Conservation (phyloP, 2,888 invertebrate species). For the Dorcus parallelipipedus region DNA sequence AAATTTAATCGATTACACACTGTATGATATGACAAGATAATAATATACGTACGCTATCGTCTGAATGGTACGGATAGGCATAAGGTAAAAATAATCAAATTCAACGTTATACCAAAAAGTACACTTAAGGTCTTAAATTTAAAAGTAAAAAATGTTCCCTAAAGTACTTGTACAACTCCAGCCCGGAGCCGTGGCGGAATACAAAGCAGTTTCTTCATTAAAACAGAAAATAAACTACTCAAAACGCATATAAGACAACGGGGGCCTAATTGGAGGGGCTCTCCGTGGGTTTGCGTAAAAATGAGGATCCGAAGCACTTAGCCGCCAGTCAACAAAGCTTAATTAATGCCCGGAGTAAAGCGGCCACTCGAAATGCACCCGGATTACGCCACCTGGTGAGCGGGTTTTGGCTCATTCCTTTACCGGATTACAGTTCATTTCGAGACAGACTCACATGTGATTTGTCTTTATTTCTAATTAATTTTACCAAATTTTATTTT, state of each 20-base stretch:
- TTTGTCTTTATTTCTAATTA: too few species aligned
- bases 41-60: too few species aligned
- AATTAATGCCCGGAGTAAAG: conserved; percentile 32
- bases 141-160: not conserved
- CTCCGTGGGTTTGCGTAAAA: conserved; percentile 10
- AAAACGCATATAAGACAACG: conserved; percentile 7
- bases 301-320: conserved; percentile 2
- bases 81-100: too few species aligned
- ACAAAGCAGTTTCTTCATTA: conserved; percentile 10
- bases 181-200: conserved; percentile 1
- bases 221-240: conserved; percentile 8
- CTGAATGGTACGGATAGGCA: too few species aligned
- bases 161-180: conserved; percentile 1
- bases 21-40: too few species aligned
- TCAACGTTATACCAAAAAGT: too few species aligned
- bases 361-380: conserved; percentile 23
- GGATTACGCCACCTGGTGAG: conserved; percentile 18
- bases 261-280: conserved; percentile 11
- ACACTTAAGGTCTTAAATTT: not conserved
- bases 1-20: too few species aligned
- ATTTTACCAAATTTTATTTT: too few species aligned
- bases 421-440: too few species aligned
- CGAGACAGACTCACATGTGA: too few species aligned
- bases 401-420: not conserved
- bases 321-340: conserved; percentile 8